A percentile compares a stretch with the other conserved stretches of the same genome.
Conservation (phyloP, 1,140 invertebrate genomes). For the Ganaspis sp. region DNA sequence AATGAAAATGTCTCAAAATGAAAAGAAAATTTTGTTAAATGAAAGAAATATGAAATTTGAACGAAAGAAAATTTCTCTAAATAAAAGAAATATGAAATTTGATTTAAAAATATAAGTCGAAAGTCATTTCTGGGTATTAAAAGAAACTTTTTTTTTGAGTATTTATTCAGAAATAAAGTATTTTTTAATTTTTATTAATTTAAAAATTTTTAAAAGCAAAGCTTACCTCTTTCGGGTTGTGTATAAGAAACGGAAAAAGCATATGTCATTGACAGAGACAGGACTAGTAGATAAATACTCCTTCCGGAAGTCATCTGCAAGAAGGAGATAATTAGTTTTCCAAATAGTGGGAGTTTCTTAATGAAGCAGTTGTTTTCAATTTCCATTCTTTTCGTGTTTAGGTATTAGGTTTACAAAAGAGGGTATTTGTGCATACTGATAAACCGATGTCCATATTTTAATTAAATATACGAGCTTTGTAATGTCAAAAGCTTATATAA, state of each 20-base stretch:
- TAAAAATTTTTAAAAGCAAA: not conserved
- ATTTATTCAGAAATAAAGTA: too few species aligned
- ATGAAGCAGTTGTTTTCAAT: not conserved
- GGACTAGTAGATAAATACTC: conserved; percentile 63
- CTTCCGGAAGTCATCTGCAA: conserved; percentile 70
- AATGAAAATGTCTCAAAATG: too few species aligned
- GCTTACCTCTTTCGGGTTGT: conserved; percentile 55
- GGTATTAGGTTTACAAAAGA: not conserved
- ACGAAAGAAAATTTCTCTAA: too few species aligned
- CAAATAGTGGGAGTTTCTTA: not conserved
- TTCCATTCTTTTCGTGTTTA: not conserved
- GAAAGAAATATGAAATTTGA: too few species aligned
- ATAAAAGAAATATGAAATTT: too few species aligned
- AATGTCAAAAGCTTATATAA: conserved; percentile 16
- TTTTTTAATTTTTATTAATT: too few species aligned
- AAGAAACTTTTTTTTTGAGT: too few species aligned
- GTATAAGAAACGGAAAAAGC: conserved; percentile 60
- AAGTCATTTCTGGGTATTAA: too few species aligned
- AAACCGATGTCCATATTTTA: not conserved
- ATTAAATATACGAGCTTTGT: not conserved
- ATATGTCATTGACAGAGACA: conserved; percentile 61
- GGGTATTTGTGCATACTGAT: not conserved
- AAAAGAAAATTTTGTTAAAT: too few species aligned
- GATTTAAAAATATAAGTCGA: too few species aligned
- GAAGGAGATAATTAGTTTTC: conserved; percentile 34